Evolutionary conservation across 2,888 invertebrate genomes (phyloP).

Genomic region (Agonopterix alstromeriana): DNA sequence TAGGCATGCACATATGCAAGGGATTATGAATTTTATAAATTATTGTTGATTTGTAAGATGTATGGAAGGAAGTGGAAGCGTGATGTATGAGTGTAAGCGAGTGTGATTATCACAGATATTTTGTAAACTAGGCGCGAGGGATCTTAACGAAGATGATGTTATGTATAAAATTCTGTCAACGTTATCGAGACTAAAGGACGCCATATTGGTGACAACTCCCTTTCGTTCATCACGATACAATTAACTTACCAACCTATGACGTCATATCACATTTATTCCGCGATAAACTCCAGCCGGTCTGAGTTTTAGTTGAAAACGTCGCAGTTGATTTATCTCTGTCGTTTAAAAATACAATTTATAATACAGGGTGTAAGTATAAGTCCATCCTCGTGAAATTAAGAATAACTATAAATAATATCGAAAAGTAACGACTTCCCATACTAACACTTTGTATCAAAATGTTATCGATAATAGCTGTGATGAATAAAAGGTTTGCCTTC

Average conservation of each 20-base stretch:
- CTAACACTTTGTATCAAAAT: neutral
- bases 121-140: constrained; percentile 64
- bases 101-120: constrained; percentile 52
- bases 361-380: too few species aligned
- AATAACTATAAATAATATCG: too few species aligned
- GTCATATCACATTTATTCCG: neutral
- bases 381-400: too few species aligned
- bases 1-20: constrained; percentile 76
- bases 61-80: constrained; percentile 45
- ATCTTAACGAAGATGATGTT: constrained; percentile 56
- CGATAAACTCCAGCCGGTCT: neutral
- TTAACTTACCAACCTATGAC: neutral
- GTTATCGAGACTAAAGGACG: constrained; percentile 53
- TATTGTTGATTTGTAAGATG: constrained; percentile 67
- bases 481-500: constrained; percentile 57
- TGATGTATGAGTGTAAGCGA: constrained; percentile 39
- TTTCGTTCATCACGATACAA: constrained; percentile 50
- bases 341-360: too few species aligned
- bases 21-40: constrained; percentile 74
- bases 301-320: too few species aligned
- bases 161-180: constrained; percentile 63
- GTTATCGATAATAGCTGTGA: constrained; percentile 28
- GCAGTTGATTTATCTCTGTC: too few species aligned
- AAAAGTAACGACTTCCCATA: too few species aligned
- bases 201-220: constrained; percentile 65